A percentile compares a stretch with the other conserved stretches of the same genome.
These are phyloP conservation scores for Cygnus buccinator DNA, from an alignment of 2,113 vertebrate species.

Conservation along the genomic window DNA sequence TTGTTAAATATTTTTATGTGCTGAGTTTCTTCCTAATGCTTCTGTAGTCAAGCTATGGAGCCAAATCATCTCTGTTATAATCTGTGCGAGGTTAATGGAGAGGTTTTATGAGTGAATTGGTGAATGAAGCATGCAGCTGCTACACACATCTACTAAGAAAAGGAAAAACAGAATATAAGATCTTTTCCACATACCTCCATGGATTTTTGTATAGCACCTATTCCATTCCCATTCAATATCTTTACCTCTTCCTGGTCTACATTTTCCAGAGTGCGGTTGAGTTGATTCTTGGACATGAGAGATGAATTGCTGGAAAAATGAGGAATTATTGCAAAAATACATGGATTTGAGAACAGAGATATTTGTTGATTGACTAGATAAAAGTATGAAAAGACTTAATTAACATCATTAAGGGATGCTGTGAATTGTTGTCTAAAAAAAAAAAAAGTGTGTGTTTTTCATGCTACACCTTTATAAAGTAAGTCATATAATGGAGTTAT, in stretches of 20 bases:
- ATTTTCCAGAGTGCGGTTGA: accelerated
- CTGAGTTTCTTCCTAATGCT: neutral
- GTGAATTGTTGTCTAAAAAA: neutral
- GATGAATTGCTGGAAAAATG: neutral
- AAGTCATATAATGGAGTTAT: neutral
- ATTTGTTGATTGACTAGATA: neutral
- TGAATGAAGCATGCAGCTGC: neutral
- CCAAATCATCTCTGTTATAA: neutral
- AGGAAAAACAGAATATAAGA: neutral
- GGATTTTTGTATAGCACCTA: neutral
- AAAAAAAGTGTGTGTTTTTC: neutral
- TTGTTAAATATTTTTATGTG: neutral
- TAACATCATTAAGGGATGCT: neutral
- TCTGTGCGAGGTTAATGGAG: neutral
- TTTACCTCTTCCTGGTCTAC: neutral
- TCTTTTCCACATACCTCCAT: accelerated
- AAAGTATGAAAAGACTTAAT: neutral
- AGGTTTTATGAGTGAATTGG: neutral
- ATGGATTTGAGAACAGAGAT: neutral
- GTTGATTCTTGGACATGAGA: neutral
- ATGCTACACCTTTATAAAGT: neutral
- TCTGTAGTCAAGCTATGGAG: neutral
- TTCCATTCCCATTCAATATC: neutral
- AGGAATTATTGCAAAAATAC: neutral
- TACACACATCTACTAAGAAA: neutral